Conservation (phyloP, 2,113 vertebrate species). For the Misgurnus mizolepis region DNA sequence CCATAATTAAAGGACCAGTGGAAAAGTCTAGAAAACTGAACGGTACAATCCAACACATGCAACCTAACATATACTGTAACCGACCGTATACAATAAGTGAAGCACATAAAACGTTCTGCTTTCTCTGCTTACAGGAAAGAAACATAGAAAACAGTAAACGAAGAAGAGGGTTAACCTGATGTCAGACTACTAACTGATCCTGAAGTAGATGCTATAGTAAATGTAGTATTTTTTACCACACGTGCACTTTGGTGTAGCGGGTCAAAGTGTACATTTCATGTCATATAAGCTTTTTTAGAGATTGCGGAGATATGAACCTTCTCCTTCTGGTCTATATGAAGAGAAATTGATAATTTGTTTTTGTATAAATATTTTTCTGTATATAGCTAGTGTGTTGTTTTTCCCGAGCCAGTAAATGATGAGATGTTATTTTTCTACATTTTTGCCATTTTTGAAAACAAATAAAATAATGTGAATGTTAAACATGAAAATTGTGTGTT, state of each 20-base stretch:
- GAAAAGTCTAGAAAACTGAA: neutral
- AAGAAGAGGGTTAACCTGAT: neutral
- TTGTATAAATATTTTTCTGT: neutral
- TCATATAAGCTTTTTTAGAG: neutral
- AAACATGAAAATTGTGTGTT: neutral
- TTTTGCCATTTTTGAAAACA: neutral
- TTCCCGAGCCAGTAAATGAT: neutral
- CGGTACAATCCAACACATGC: neutral
- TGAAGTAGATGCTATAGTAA: neutral
- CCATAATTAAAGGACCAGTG: neutral
- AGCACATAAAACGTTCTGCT: neutral
- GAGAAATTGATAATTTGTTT: constrained; percentile 10
- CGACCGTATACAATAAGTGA: too few species aligned
- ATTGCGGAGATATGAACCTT: neutral
- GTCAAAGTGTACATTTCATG: constrained; percentile 8
- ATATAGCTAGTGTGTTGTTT: constrained; percentile 4
- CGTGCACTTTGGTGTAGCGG: neutral
- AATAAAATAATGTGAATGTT: neutral
- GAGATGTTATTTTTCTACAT: neutral
- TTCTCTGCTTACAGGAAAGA: constrained; percentile 38
- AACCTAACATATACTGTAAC: too few species aligned
- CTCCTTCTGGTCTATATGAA: neutral
- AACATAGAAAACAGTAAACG: neutral
- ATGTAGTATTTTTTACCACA: neutral
- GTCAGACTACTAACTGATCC: neutral